phyloP scores from a whole-genome alignment of 37 sponge, comb jelly and placozoan species.

The Spongilla lacustris region DNA sequence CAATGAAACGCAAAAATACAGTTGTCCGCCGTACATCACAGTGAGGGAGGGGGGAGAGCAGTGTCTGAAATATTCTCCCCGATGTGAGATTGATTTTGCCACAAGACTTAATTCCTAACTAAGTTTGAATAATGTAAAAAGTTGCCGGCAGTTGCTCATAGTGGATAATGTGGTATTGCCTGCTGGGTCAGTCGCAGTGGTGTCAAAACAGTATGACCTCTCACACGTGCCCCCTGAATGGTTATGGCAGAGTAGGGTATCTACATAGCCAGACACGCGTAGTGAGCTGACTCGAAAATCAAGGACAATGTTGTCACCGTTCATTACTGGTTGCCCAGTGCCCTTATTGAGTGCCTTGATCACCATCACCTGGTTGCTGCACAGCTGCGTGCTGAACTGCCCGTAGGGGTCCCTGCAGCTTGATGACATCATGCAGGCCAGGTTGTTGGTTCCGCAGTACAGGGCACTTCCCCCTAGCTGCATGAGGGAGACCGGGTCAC shows the following conservation, averaged over 20 bases:
- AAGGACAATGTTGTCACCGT: not conserved
- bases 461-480: not conserved
- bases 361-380: not conserved
- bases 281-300: not conserved
- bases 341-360: not conserved
- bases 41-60: not conserved
- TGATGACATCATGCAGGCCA: not conserved
- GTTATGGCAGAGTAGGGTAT: not conserved
- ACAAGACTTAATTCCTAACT: not conserved
- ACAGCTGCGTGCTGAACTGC: not conserved
- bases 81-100: not conserved
- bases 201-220: not conserved
- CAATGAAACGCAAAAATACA: too few relatives aligned
- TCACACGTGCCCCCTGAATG: not conserved
- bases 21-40: not conserved
- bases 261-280: not conserved
- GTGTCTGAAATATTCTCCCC: not conserved
- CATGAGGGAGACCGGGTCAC: not conserved
- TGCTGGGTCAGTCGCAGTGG: not conserved
- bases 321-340: not conserved
- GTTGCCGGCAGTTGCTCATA: not conserved
- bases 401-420: not conserved
- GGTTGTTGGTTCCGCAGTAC: not conserved
- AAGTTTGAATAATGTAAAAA: not conserved
- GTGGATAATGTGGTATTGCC: not conserved